Conservation (phyloP, 2,113 vertebrate species). For the Lepidothrix coronata region DNA sequence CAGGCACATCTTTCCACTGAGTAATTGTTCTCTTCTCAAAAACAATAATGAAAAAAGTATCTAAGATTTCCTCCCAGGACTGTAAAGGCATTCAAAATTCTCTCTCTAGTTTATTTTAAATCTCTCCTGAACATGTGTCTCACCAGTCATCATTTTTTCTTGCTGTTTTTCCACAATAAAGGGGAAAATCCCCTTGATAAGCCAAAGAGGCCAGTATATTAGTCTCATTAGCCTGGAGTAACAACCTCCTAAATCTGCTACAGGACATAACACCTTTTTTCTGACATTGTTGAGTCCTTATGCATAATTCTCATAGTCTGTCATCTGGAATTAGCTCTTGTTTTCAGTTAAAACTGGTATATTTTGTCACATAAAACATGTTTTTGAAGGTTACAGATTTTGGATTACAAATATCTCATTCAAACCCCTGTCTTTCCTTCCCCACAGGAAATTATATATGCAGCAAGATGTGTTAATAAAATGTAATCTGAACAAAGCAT, state of each 20-base stretch:
- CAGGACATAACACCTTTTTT: background rate
- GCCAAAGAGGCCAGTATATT: background rate
- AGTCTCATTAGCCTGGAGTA: background rate
- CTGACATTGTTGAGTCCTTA: background rate
- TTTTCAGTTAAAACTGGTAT: background rate
- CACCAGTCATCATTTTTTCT: background rate
- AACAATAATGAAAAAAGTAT: background rate
- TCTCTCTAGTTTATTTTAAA: background rate
- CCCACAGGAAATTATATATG: background rate
- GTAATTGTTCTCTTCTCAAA: background rate
- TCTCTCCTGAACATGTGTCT: background rate
- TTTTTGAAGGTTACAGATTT: background rate
- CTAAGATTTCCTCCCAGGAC: background rate
- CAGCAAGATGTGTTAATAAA: background rate
- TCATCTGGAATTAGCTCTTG: background rate
- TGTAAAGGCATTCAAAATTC: background rate
- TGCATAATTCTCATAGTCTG: background rate
- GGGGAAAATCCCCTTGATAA: fast-evolving
- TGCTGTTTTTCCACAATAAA: background rate
- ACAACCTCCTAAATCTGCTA: background rate
- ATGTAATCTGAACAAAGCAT: background rate
- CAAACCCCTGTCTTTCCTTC: background rate
- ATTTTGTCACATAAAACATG: background rate
- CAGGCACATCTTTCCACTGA: background rate
- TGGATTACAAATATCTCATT: background rate